A percentile compares a stretch with the other conserved stretches of the same genome.
Conservation (phyloP, 2,113 vertebrate genomes). For the Cervus canadensis region DNA sequence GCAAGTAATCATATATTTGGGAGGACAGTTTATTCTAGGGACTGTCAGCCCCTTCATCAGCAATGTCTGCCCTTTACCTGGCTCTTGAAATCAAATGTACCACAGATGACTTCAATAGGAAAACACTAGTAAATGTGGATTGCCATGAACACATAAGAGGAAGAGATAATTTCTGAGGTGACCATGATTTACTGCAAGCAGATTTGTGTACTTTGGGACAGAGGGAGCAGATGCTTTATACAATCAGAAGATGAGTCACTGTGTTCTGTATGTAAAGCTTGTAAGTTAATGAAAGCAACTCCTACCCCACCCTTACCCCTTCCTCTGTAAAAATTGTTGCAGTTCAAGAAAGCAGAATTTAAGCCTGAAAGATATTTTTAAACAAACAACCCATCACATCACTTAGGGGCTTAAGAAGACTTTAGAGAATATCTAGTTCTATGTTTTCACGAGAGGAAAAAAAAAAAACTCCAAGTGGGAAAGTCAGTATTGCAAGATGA, state of each 20-base stretch:
- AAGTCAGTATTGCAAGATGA: not conserved
- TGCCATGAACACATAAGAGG: conserved; percentile 17
- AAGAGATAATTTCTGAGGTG: conserved; percentile 34
- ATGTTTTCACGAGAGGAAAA: not conserved
- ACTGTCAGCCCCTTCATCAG: not conserved
- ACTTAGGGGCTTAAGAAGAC: not conserved
- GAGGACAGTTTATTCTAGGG: conserved; percentile 17
- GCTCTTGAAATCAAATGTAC: conserved; percentile 32
- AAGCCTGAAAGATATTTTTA: not conserved
- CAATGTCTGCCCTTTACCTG: not conserved
- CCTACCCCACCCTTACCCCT: not conserved
- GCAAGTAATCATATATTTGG: conserved; percentile 28
- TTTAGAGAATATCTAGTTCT: not conserved
- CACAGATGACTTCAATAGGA: not conserved
- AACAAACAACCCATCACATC: not conserved
- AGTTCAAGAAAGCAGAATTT: not conserved
- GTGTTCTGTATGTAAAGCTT: not conserved
- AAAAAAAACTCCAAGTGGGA: not conserved
- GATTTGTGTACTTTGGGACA: not conserved
- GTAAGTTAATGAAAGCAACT: not conserved
- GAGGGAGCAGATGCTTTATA: not conserved
- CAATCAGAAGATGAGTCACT: not conserved
- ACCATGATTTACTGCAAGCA: not conserved
- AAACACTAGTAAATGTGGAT: not conserved
- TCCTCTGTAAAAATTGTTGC: not conserved